phyloP scores from a whole-genome alignment of 2,888 invertebrate species.

The Perithous albicinctus region DNA sequence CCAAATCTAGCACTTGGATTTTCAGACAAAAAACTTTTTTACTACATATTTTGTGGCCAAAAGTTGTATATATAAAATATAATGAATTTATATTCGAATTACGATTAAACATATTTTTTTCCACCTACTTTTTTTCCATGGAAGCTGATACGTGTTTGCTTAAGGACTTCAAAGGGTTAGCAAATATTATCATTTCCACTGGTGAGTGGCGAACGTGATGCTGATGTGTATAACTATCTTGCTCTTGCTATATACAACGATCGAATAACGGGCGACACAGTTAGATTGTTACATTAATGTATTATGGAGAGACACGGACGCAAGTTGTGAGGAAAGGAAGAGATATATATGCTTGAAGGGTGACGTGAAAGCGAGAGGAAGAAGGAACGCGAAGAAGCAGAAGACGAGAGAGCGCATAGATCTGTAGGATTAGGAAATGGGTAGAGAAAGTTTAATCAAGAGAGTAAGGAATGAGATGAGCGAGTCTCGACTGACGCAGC shows the following conservation, averaged over 20 bases:
- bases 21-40: no score
- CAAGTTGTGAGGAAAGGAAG: background rate
- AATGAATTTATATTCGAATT: no score
- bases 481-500: background rate
- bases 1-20: no score
- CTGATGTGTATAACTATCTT: background rate
- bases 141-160: no score
- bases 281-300: constrained; percentile 51
- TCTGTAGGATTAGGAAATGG: constrained; percentile 52
- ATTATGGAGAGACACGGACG: constrained; percentile 7
- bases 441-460: constrained; percentile 60
- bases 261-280: constrained; percentile 39
- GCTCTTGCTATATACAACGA: constrained; percentile 1
- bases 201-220: constrained; percentile 18
- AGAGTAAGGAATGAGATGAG: constrained; percentile 24
- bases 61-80: no score
- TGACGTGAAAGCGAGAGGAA: constrained; percentile 37
- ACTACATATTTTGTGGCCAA: no score
- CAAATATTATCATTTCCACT: constrained; percentile 20
- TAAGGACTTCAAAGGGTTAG: no score
- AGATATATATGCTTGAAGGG: background rate
- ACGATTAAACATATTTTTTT: no score
- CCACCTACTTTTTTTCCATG: no score
- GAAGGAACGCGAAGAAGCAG: constrained; percentile 25
- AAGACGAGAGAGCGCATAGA: constrained; percentile 42